phyloP scores from a whole-genome alignment of 1,140 invertebrate species.

The Telenomus remus region DNA sequence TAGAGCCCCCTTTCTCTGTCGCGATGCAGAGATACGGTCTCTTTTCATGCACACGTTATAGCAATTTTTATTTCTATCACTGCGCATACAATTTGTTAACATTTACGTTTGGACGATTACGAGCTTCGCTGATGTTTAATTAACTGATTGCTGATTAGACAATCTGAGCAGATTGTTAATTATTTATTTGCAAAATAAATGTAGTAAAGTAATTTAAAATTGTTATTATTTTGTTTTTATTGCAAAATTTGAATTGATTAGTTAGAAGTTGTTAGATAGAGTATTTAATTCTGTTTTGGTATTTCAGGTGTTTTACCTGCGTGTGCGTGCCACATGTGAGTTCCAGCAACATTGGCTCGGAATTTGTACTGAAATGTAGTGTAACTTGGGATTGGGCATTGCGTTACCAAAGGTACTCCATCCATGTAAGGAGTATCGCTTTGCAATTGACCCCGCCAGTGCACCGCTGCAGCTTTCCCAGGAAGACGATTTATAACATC shows the following conservation, averaged over 20 bases:
- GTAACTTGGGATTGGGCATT: slow-evolving; percentile 87
- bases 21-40: too few species aligned
- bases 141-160: not conserved
- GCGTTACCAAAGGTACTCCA: slow-evolving; percentile 88
- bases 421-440: slow-evolving; percentile 89
- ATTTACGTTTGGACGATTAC: not conserved
- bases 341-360: slow-evolving; percentile 81
- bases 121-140: not conserved
- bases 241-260: too few species aligned
- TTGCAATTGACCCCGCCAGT: slow-evolving; percentile 90
- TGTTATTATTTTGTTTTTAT: too few species aligned
- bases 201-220: too few species aligned
- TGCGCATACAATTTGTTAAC: too few species aligned
- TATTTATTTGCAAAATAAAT: too few species aligned
- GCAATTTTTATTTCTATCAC: too few species aligned
- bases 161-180: not conserved
- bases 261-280: too few species aligned
- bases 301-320: slow-evolving; percentile 70
- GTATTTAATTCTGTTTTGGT: not conserved
- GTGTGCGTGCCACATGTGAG: slow-evolving; percentile 86
- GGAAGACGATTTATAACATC: slow-evolving; percentile 87
- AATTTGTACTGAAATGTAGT: slow-evolving; percentile 90
- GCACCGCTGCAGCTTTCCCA: slow-evolving; percentile 83
- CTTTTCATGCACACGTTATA: too few species aligned
- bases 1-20: too few species aligned